Evolutionary conservation across 1,140 invertebrate species (phyloP), one percentile per base, ranked within the genome.

Genomic region (Drosophila burlai): DNA sequence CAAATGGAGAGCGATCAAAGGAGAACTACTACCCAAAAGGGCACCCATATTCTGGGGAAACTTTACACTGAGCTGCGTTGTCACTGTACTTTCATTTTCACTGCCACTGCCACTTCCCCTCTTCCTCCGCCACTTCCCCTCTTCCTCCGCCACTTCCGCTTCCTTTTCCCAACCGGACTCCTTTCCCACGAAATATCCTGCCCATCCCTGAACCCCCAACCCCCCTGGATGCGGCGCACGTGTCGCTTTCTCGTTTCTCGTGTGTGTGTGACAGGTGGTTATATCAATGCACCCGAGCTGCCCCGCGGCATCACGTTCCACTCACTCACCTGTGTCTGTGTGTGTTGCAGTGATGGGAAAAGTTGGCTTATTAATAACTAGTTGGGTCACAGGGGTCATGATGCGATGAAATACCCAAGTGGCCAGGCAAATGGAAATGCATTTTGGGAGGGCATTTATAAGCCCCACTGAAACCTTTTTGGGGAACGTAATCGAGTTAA

Each of bases 211-310:
- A n/a, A n/a, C n/a, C n/a, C n/a, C n/a, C n/a, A n/a, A n/a, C 24
- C 24, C n/a, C 34, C 24, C 49, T 38, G 50, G 26, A 72, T 57
- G 26, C 34, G 15, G 13, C 62, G 66, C 72, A 40, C 65, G 62
- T 50, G 34, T 67, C 52, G 34, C 67, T 11, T 36, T 26, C 26
- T 5, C 26, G 29, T 29, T 7, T 29, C 26, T 5, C 21, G 38
- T 68, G 62, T 84, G 58, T 83, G 59, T 76, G 42, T 86, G 83
- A 86, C 83, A 86, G 83, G 83, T 86, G 83, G 83, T 87, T 86
- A 83, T 80, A 80, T 83, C 80, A 57, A 80, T 87, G 83, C 63
- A 80, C 31, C 54, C 18, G 52, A 57, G 34, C 18, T 16, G 57
- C 59, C 63, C 29, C 43, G 24, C 46, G 80, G 74, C 74, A 59